Conservation (phyloP, 2,888 invertebrate species). For the Melanotus villosus region DNA sequence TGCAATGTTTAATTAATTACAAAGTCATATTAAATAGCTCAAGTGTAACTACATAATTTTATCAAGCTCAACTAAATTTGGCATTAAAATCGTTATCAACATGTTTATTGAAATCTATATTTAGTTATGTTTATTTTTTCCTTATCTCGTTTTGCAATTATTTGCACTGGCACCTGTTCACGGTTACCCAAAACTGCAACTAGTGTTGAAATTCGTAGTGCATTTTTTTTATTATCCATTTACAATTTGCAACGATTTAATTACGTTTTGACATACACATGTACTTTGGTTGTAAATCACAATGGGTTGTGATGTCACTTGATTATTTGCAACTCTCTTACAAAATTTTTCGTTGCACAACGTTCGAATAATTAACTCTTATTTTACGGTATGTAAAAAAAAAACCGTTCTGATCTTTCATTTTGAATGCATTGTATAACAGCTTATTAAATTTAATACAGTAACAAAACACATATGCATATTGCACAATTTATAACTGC, state of each 20-base stretch:
- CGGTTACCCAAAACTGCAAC: constrained; percentile 9
- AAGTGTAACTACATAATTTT: neutral
- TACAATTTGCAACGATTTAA: constrained; percentile 1
- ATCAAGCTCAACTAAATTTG: constrained; percentile 17
- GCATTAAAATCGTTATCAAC: constrained; percentile 6
- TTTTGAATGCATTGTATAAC: too few relatives aligned
- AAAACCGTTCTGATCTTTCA: too few relatives aligned
- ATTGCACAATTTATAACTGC: neutral
- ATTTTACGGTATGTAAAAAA: too few relatives aligned
- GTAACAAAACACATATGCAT: neutral
- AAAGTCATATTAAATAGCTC: constrained; percentile 1
- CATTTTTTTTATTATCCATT: constrained; percentile 15
- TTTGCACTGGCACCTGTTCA: constrained; percentile 13
- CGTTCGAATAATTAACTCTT: too few relatives aligned
- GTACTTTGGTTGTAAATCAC: neutral
- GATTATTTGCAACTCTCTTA: neutral
- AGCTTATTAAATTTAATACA: too few relatives aligned
- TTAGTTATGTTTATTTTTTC: constrained; percentile 19
- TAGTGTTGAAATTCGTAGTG: neutral
- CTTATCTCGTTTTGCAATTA: constrained; percentile 17
- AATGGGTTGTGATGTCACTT: neutral
- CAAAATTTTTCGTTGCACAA: neutral
- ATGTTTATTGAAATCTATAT: constrained; percentile 25
- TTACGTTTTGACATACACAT: neutral
- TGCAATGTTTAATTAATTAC: constrained; percentile 10